phyloP scores from a whole-genome alignment of 2,113 vertebrate species.

The Actenoides lindsayi region DNA sequence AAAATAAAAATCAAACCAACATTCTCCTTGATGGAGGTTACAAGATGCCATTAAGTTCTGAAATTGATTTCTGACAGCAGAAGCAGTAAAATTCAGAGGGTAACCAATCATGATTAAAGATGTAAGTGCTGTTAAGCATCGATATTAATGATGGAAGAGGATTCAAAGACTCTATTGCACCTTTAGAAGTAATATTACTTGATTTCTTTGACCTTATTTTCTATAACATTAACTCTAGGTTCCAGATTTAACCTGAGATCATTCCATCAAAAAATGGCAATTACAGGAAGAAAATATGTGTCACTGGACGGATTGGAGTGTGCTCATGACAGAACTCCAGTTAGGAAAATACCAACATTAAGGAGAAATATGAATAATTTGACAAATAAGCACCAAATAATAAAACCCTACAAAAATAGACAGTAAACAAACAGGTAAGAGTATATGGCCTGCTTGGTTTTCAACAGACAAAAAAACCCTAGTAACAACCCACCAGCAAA shows the following conservation, averaged over 20 bases:
- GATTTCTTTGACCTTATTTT: constrained; percentile 25
- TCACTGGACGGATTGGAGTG: neutral
- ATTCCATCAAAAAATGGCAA: neutral
- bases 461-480: neutral
- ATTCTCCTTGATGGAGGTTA: constrained; percentile 10
- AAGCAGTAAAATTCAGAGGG: neutral
- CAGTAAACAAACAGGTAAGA: neutral
- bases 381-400: neutral
- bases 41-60: neutral
- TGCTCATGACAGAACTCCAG: neutral
- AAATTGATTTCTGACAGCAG: neutral
- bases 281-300: neutral
- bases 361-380: neutral
- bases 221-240: neutral
- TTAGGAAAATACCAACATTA: neutral
- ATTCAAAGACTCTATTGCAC: neutral
- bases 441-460: neutral
- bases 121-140: neutral
- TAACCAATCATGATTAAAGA: neutral
- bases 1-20: neutral
- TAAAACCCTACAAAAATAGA: neutral
- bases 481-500: neutral
- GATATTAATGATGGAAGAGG: neutral
- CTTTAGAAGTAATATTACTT: neutral
- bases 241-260: neutral